Conservation (phyloP, 2,113 vertebrate genomes). For the Alethe diademata region DNA sequence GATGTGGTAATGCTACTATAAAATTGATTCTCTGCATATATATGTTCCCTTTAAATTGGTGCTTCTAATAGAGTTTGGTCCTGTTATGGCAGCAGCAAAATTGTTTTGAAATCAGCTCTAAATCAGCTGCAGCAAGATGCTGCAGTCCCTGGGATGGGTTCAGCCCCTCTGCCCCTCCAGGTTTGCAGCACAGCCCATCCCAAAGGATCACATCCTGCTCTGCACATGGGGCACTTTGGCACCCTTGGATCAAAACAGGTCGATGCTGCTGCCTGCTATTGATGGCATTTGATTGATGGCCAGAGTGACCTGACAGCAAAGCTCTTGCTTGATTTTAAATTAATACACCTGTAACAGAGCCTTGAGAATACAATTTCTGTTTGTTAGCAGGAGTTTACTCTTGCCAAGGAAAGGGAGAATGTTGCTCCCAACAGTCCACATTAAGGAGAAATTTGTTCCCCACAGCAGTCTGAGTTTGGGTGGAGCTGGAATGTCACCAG, state of each 20-base stretch:
- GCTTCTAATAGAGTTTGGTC: not conserved
- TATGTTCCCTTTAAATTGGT: not conserved
- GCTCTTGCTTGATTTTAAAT: not conserved
- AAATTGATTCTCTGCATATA: constrained; percentile 5
- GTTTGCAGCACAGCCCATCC: not conserved
- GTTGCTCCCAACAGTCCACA: not conserved
- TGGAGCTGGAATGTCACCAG: not conserved
- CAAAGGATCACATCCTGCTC: not conserved
- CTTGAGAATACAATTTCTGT: not conserved
- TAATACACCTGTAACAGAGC: not conserved
- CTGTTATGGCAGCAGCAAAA: not conserved
- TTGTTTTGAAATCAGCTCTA: not conserved
- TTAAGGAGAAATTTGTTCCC: not conserved
- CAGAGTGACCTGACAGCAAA: not conserved
- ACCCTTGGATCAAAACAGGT: not conserved
- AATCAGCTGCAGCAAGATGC: not conserved
- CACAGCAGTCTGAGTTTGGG: not conserved
- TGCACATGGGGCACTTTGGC: not conserved
- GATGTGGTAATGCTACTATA: not conserved
- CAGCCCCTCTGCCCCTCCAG: not conserved
- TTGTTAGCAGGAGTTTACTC: not conserved
- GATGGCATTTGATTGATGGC: not conserved
- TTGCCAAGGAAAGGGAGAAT: not conserved
- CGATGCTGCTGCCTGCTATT: not conserved
- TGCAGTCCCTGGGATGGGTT: not conserved